Evolutionary conservation across 2,888 invertebrate genomes (phyloP).

Genomic region (Noctua janthe): DNA sequence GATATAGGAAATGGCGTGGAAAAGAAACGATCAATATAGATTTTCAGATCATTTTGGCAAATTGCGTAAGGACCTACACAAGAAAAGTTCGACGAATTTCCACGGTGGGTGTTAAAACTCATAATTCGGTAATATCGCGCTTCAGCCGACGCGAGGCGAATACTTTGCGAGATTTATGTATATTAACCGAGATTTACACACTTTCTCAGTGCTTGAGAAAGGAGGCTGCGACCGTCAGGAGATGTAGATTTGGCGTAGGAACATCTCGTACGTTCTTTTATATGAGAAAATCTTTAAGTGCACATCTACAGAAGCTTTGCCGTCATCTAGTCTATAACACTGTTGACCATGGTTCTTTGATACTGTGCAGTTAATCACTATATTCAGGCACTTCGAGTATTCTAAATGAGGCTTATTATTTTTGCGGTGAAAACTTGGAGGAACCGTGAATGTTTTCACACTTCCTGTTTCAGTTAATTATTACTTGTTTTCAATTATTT

Average conservation of each 20-base stretch:
- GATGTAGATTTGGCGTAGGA: not conserved
- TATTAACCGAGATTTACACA: conserved; percentile 11
- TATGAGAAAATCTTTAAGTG: not conserved
- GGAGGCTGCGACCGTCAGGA: not conserved
- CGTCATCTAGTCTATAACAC: not conserved
- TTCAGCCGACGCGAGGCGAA: not conserved
- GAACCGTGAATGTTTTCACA: conserved; percentile 1
- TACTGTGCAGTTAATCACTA: not conserved
- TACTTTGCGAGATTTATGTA: conserved; percentile 19
- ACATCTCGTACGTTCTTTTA: too few species aligned
- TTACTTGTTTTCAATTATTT: not conserved
- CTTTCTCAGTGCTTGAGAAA: not conserved
- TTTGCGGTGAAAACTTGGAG: not conserved
- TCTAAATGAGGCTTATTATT: not conserved
- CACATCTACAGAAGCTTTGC: not conserved
- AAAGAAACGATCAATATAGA: not conserved
- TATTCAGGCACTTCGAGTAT: not conserved
- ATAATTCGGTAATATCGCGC: conserved; percentile 14
- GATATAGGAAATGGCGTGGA: not conserved
- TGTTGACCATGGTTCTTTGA: not conserved
- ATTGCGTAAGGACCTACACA: not conserved
- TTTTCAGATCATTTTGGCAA: not conserved
- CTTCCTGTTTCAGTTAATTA: too few species aligned
- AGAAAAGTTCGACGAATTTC: not conserved
- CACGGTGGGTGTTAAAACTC: conserved; percentile 10